Evolutionary conservation across 2,113 vertebrate genomes (phyloP).

Genomic region (Pterocles orientalis): DNA sequence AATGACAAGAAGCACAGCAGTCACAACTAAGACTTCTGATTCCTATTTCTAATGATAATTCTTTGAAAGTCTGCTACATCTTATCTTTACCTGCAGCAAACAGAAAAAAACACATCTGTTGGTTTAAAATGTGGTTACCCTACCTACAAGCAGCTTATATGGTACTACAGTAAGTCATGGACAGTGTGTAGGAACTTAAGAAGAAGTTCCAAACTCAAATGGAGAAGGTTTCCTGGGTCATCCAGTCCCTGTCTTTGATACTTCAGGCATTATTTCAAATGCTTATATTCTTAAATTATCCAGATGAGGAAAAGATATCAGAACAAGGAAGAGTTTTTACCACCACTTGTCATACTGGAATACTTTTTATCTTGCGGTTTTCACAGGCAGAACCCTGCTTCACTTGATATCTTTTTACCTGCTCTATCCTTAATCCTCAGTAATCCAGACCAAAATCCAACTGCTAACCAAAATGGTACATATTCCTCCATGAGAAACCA

Average conservation of each 20-base stretch:
- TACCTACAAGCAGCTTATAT: background rate
- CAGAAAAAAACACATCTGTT: background rate
- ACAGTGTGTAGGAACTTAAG: background rate
- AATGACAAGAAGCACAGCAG: background rate
- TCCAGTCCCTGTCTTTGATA: background rate
- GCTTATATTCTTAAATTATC: background rate
- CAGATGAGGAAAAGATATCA: background rate
- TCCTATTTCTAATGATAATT: background rate
- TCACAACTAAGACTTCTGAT: background rate
- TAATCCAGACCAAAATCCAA: background rate
- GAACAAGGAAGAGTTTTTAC: background rate
- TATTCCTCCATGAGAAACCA: background rate
- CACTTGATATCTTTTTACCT: background rate
- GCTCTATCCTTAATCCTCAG: background rate
- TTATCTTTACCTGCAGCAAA: background rate
- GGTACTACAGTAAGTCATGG: background rate
- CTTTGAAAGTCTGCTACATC: background rate
- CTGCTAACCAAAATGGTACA: background rate
- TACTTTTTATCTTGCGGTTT: background rate
- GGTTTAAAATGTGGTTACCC: background rate
- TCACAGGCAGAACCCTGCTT: background rate
- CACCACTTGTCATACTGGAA: background rate
- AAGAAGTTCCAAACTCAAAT: background rate
- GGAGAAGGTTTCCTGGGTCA: background rate
- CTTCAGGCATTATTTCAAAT: background rate